Evolutionary conservation across 1,140 invertebrate genomes (phyloP), one percentile per base, ranked within the genome.

Genomic region (Vanessa tameamea): DNA sequence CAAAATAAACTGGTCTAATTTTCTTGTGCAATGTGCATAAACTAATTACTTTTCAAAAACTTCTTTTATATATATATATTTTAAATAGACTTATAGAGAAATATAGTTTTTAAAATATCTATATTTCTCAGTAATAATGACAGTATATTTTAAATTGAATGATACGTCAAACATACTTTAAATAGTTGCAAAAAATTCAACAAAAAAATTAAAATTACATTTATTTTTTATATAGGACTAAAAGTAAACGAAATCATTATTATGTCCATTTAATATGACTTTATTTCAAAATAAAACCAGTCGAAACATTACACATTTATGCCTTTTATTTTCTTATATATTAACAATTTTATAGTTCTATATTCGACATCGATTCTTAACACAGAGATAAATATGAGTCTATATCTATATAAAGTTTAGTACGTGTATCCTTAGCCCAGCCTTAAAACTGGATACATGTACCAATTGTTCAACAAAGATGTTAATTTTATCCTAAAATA

Each of bases 251-350:
- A 53, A 53, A 53, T 53, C 51, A 16, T n/a, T 53, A 53, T 16
- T n/a, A 53, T 53, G 9, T 53, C n/a, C 15, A 16, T 53, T n/a
- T 8, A 53, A 53, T 53, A 53, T 9, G n/a, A 9, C n/a, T 53
- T 53, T 53, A 53, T 53, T 53, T 26, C 26, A 61, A 47, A 74
- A 69, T 72, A 53, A 66, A 71, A 57, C 43, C 47, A 68, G 20
- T 43, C 43, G 57, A 47, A 72, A 76, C 64, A 48, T 69, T 76
- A 73, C 78, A 80, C 72, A 77, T 71, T 72, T 73, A 78, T 80
- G 77, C 82, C 75, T 72, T 83, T 83, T 83, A 83, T 79, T 82
- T 74, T 53, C n/a, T 50, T 53, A 66, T 80, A 74, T 81, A 74
- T 77, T 69, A 81, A 83, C 80, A 80, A 72, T 73, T 66, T 70